Percentiles rank a stretch among this genome's conserved stretches.
Conservation (phyloP, 1,140 invertebrate genomes). For the Pseudomyrmex concolor region DNA sequence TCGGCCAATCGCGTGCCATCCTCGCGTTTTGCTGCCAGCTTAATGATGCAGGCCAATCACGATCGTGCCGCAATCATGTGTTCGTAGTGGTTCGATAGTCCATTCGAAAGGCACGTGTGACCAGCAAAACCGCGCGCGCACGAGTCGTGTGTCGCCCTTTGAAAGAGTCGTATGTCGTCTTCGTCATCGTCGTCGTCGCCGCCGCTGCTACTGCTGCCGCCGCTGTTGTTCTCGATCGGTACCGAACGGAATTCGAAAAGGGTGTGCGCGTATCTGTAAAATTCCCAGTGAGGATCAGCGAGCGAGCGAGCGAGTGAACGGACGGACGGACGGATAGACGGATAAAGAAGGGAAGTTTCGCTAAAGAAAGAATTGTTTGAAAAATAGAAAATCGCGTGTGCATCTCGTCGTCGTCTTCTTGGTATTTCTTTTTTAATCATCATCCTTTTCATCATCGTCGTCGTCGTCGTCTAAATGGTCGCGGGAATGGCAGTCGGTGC, state of each 20-base stretch:
- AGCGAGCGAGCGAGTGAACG: background rate
- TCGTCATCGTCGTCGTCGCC: constrained; percentile 44
- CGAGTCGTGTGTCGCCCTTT: constrained; percentile 66
- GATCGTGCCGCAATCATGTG: constrained; percentile 64
- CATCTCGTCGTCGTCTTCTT: background rate
- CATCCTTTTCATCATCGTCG: constrained; percentile 27
- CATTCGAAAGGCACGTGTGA: constrained; percentile 81
- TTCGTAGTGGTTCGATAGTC: constrained; percentile 69
- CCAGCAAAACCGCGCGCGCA: constrained; percentile 61
- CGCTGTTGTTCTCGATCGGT: constrained; percentile 32
- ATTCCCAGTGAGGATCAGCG: background rate
- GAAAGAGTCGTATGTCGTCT: constrained; percentile 62
- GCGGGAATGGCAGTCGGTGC: constrained; percentile 82
- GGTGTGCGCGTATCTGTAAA: constrained; percentile 60
- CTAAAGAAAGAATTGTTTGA: background rate
- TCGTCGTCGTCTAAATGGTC: background rate
- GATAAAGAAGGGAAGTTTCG: background rate
- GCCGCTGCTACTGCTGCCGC: background rate
- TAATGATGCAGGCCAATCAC: constrained; percentile 66
- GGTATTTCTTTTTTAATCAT: too few species aligned
- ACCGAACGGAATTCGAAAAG: constrained; percentile 54
- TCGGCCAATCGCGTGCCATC: background rate
- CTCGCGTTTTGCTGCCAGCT: constrained; percentile 3
- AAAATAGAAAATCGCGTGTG: background rate
- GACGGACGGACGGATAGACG: background rate